Evolutionary conservation across 1,140 invertebrate species (phyloP).

Genomic region (Drosophila melanica): DNA sequence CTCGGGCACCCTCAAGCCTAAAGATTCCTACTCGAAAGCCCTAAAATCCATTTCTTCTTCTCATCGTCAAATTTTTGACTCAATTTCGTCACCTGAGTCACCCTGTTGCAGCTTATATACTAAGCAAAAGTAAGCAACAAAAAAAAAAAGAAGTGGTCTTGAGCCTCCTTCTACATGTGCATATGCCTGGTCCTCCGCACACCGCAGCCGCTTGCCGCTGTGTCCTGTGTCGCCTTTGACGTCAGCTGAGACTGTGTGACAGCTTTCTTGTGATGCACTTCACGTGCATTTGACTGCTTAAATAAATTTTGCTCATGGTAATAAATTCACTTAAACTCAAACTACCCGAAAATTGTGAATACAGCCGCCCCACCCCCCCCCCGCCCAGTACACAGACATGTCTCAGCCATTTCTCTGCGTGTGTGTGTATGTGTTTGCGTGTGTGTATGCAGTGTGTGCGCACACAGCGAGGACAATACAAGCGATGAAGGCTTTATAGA

Average conservation of each 20-base stretch:
- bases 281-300: constrained; percentile 81
- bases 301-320: constrained; percentile 82
- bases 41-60: background rate
- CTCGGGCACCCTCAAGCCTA: too few species aligned
- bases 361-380: background rate
- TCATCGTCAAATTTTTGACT: too few species aligned
- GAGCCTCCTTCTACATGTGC: constrained; percentile 49
- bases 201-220: constrained; percentile 1
- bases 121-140: background rate
- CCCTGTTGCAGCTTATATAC: constrained; percentile 19
- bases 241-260: constrained; percentile 58
- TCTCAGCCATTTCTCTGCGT: background rate
- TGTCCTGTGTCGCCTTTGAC: constrained; percentile 34
- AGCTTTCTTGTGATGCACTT: constrained; percentile 78
- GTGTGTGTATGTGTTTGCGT: constrained; percentile 4
- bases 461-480: constrained; percentile 43
- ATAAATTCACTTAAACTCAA: constrained; percentile 81
- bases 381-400: background rate
- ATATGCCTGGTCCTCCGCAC: constrained; percentile 12
- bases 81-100: background rate
- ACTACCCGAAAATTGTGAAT: constrained; percentile 39
- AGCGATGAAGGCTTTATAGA: constrained; percentile 67
- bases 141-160: constrained; percentile 33
- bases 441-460: constrained; percentile 13
- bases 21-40: background rate